Base-by-base conservation (phyloP, 1,140 invertebrate genomes). In the Galleria mellonella region DNA sequence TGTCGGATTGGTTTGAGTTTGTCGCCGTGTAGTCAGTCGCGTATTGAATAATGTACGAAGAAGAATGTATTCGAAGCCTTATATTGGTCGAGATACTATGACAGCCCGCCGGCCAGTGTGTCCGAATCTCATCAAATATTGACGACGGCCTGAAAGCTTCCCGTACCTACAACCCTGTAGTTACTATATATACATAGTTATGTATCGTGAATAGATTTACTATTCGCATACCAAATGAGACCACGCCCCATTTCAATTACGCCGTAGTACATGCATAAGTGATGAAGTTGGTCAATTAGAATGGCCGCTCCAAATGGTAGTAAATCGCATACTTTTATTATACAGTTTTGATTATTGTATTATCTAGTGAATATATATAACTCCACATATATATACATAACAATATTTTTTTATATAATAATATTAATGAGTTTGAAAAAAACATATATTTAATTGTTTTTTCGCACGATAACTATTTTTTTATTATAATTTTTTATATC, bases 51-150 rank as follows among this genome's bases (percentile, higher is more conserved):
- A 23, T 23, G 17, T 6, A 23, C 17, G 51, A 43, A 36, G 32
- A 30, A 31, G 6, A 23, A 23, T 6, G 17, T 23, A 2, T 6
- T 3, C 17, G 14, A 29, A 8, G 30, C 9, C 33, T 35, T 40
- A 15, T 13, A 9, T 32, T 8, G 32, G 23, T 15, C 30, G 37
- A 28, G 33, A 47, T 33, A 32, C 28, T 51, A 44, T 55, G 58
- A 58, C 47, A 51, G 52, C 35, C 32, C 35, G 17, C 17, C 6
- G 17, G 6, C 17, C 17, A 23, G 2, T 6, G 9, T 48, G 71
- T 79, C 75, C 71, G 66, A 65, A 57, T 50, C 62, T 72, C 69
- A 81, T 83, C 71, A 77, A 83, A 76, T 81, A 83, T 83, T 83
- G 72, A 83, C 62, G 56, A 15, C 38, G 43, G 43, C 52, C 59